Evolutionary conservation across 2,797 vertebrate genomes (phyloP).

Genomic region (Artibeus lituratus): DNA sequence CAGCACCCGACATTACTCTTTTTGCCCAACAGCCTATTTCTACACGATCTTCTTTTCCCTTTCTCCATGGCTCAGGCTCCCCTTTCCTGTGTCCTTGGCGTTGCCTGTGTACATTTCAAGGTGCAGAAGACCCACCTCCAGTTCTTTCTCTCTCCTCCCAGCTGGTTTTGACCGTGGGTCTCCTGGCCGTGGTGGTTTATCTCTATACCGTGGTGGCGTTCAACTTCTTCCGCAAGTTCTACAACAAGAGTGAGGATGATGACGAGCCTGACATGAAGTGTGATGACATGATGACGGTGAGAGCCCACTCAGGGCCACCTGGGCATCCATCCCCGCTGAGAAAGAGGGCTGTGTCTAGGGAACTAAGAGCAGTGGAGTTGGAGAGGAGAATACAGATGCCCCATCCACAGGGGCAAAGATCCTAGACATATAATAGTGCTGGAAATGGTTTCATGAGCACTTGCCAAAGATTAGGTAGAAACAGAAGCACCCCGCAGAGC

Average conservation of each 20-base stretch:
- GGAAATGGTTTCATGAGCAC: neutral
- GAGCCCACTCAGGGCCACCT: neutral
- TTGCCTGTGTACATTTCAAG: neutral
- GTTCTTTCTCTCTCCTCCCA: conserved; percentile 64
- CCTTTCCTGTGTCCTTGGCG: neutral
- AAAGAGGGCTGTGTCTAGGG: neutral
- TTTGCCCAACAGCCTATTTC: neutral
- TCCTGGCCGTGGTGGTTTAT: conserved; percentile 97
- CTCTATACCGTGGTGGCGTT: conserved; percentile 99
- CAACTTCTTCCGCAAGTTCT: conserved; percentile 99
- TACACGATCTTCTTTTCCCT: neutral
- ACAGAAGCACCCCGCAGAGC: no score
- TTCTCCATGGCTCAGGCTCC: neutral
- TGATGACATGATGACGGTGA: conserved; percentile 99
- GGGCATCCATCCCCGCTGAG: fast-evolving
- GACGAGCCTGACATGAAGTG: conserved; percentile 99
- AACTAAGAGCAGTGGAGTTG: neutral
- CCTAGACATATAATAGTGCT: neutral
- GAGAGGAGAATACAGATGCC: neutral
- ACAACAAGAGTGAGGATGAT: conserved; percentile 97
- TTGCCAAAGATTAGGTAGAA: neutral
- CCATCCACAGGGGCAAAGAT: fast-evolving
- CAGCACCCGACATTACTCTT: neutral
- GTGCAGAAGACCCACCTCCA: neutral
- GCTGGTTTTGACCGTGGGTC: conserved; percentile 96